These are phyloP conservation scores for Brachionichthys hirsutus DNA, from an alignment of 2,113 vertebrate species.

Conservation along the genomic window DNA sequence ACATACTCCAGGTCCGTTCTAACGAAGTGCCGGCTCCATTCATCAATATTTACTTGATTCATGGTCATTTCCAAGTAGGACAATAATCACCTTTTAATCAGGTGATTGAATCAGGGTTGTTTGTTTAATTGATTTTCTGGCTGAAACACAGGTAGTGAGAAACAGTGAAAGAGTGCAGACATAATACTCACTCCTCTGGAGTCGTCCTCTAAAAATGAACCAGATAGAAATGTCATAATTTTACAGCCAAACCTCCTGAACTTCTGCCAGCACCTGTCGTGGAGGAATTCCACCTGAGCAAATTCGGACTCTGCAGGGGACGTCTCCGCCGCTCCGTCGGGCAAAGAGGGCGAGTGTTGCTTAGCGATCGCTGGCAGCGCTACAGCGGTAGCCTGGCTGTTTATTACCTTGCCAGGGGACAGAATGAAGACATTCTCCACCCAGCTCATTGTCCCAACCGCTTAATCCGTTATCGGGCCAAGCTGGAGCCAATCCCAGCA, in stretches of 20 bases:
- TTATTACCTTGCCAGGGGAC: conserved; percentile 34
- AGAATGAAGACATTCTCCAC: no score
- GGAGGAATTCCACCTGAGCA: conserved; percentile 2
- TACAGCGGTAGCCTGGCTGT: conserved; percentile 14
- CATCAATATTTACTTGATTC: no score
- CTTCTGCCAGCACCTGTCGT: neutral
- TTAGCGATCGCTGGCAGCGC: conserved; percentile 30
- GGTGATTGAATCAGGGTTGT: neutral
- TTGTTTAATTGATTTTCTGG: neutral
- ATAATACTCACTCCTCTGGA: neutral
- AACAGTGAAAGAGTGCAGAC: neutral
- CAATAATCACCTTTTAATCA: neutral
- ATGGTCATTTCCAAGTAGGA: no score
- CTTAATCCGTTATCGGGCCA: no score
- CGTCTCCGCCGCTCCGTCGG: conserved; percentile 6
- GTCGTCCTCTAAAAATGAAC: conserved; percentile 12
- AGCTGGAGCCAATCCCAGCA: no score
- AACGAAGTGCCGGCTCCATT: no score
- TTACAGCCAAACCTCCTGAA: conserved; percentile 13
- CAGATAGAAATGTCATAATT: neutral
- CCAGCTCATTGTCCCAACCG: no score
- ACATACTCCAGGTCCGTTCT: no score
- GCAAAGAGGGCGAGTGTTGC: conserved; percentile 15
- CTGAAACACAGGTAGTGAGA: neutral
- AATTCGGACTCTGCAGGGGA: conserved; percentile 11